Percentiles rank a stretch among this genome's conserved stretches.
Evolutionary conservation across 2,797 vertebrate species (phyloP).

Genomic region (Rhodeus uyekii): DNA sequence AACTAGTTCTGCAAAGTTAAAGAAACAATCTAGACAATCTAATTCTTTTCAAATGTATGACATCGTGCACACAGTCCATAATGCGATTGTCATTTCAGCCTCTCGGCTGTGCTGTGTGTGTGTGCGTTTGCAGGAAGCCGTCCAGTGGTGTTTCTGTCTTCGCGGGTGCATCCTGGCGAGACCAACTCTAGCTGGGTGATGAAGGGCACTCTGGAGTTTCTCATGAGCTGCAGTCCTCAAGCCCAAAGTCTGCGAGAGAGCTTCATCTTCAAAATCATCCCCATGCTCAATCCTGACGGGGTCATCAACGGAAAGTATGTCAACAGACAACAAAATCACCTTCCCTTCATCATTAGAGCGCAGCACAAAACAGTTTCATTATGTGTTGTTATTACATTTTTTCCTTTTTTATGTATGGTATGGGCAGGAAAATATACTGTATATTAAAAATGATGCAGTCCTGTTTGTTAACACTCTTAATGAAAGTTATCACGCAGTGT

Average conservation of each 20-base stretch:
- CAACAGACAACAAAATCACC: constrained; percentile 21
- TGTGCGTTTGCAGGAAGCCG: constrained; percentile 83
- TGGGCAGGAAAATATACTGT: neutral
- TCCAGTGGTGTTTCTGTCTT: constrained; percentile 92
- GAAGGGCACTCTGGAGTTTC: constrained; percentile 97
- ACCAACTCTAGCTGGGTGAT: constrained; percentile 99
- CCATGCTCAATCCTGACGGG: constrained; percentile 98
- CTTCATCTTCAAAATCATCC: constrained; percentile 98
- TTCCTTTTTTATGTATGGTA: too few species aligned
- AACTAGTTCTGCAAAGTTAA: too few species aligned
- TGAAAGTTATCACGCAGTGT: neutral
- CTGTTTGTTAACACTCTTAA: neutral
- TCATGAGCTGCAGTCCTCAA: constrained; percentile 87
- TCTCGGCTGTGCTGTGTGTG: constrained; percentile 2
- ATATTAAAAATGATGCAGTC: neutral
- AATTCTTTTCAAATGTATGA: too few species aligned
- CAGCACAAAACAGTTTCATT: too few species aligned
- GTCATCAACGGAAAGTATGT: constrained; percentile 98
- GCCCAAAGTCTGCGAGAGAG: constrained; percentile 90
- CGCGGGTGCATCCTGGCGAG: constrained; percentile 97
- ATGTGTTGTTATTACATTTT: too few species aligned
- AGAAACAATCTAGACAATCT: too few species aligned
- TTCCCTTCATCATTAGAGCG: neutral
- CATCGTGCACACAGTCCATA: neutral
- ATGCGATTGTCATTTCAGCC: neutral